A percentile compares a stretch with the other conserved stretches of the same genome.
These are phyloP conservation scores for Antheraea yamamai DNA, from an alignment of 2,888 invertebrate genomes.

Conservation along the genomic window DNA sequence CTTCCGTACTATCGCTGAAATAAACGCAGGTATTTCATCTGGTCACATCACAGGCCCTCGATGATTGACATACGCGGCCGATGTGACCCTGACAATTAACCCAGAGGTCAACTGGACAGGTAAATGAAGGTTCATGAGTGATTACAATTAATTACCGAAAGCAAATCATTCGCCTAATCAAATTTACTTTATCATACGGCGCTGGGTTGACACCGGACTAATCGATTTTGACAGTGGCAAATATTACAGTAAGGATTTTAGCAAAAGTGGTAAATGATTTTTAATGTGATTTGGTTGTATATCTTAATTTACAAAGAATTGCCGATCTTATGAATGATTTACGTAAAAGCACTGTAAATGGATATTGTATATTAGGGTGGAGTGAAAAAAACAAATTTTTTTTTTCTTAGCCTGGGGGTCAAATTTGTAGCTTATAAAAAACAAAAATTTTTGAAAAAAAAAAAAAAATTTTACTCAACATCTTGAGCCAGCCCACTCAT, in stretches of 20 bases:
- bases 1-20: neutral
- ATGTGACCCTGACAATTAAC: neutral
- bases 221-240: neutral
- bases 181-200: neutral
- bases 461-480: too few species aligned
- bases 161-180: neutral
- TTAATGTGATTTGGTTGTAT: neutral
- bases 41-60: neutral
- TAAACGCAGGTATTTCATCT: neutral
- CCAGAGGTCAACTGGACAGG: slow-evolving; percentile 7
- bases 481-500: too few species aligned
- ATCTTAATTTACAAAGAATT: neutral
- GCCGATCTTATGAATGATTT: neutral
- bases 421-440: too few species aligned
- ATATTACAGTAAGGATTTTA: neutral
- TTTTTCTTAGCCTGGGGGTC: too few species aligned
- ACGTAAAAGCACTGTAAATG: too few species aligned
- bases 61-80: neutral
- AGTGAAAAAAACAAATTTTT: too few species aligned
- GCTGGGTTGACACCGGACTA: neutral
- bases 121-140: neutral
- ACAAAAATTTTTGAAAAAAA: too few species aligned
- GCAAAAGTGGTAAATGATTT: neutral
- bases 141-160: slow-evolving; percentile 4
- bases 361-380: too few species aligned